Percentiles rank a stretch among this genome's conserved stretches.
These are phyloP conservation scores for Erinaceus europaeus DNA, from an alignment of 2,113 vertebrate species.

Conservation along the genomic window DNA sequence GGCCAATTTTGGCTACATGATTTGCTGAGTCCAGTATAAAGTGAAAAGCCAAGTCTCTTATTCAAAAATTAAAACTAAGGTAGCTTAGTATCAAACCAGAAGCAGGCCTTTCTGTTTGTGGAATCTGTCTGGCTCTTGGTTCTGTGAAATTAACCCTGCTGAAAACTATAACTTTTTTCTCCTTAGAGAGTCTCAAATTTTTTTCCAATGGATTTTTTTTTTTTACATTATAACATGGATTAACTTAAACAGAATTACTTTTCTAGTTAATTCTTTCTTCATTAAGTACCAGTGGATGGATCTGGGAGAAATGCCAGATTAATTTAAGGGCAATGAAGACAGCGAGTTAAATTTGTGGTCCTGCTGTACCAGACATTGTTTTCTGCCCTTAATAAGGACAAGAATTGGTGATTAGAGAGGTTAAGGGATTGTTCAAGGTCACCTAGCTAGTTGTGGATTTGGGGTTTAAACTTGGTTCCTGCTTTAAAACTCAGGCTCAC, in stretches of 20 bases:
- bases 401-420: background rate
- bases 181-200: background rate
- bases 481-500: background rate
- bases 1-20: background rate
- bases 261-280: conserved; percentile 3
- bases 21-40: background rate
- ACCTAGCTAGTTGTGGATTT: background rate
- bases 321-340: background rate
- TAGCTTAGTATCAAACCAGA: background rate
- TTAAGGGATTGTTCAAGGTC: background rate
- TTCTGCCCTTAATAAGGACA: background rate
- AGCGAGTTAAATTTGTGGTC: background rate
- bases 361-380: background rate
- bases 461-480: background rate
- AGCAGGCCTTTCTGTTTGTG: background rate
- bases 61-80: background rate
- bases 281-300: background rate
- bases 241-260: background rate
- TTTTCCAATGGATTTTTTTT: background rate
- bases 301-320: background rate
- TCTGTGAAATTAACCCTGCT: background rate
- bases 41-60: background rate
- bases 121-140: background rate
- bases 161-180: background rate
- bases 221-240: conserved; percentile 1